These are phyloP conservation scores for Apotomis betuletana DNA, from an alignment of 2,888 invertebrate species.

Conservation along the genomic window DNA sequence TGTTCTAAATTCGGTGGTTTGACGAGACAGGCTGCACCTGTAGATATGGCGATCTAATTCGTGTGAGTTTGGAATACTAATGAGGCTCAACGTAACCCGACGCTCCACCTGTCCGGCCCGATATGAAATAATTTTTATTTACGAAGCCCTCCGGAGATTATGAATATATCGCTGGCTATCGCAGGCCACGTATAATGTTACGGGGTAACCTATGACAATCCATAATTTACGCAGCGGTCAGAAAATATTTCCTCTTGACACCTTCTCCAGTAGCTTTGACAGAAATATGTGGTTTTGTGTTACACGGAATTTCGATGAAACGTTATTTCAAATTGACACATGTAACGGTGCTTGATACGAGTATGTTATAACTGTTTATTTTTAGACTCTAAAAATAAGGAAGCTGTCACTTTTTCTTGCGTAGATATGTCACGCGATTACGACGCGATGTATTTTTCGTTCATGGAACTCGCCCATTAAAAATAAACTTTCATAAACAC, in stretches of 20 bases:
- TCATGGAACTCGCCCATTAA: no score
- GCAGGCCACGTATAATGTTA: slow-evolving; percentile 74
- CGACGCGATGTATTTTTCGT: no score
- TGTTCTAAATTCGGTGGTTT: slow-evolving; percentile 57
- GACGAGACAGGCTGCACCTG: slow-evolving; percentile 73
- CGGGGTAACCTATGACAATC: slow-evolving; percentile 67
- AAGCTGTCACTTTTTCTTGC: no score
- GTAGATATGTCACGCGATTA: no score
- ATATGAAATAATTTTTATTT: slow-evolving; percentile 79
- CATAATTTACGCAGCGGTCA: slow-evolving; percentile 64
- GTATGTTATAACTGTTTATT: no score
- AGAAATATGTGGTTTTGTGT: slow-evolving; percentile 51
- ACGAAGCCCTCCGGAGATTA: slow-evolving; percentile 76
- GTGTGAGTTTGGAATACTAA: slow-evolving; percentile 66
- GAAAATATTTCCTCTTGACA: slow-evolving; percentile 59
- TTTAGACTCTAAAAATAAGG: no score
- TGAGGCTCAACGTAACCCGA: slow-evolving; percentile 72
- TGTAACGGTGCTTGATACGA: slow-evolving; percentile 17
- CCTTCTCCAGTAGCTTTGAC: slow-evolving; percentile 59
- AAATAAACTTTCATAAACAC: no score
- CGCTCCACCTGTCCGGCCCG: slow-evolving; percentile 73
- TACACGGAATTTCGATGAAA: slow-evolving; percentile 41
- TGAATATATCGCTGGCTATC: slow-evolving; percentile 76
- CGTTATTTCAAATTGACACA: slow-evolving; percentile 26
- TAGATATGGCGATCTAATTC: slow-evolving; percentile 68